phyloP scores from a whole-genome alignment of 2,797 vertebrate species.

The Urosaurus nigricauda region DNA sequence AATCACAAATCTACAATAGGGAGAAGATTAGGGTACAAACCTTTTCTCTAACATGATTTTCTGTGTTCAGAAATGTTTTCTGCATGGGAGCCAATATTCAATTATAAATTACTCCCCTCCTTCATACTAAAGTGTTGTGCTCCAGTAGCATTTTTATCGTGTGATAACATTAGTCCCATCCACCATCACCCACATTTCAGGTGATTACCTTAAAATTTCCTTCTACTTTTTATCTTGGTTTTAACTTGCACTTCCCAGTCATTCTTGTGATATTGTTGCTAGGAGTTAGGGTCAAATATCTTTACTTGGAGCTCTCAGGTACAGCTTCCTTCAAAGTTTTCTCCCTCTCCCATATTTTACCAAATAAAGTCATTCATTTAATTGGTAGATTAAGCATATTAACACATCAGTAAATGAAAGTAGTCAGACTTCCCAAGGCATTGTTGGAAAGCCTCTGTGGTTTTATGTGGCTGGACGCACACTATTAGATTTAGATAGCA shows the following conservation, averaged over 20 bases:
- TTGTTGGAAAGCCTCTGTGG: conserved; percentile 70
- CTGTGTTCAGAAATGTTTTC: background rate
- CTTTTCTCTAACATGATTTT: background rate
- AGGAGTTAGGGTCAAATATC: conserved; percentile 70
- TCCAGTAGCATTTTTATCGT: background rate
- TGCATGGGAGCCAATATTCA: too few relatives aligned
- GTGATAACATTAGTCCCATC: too few relatives aligned
- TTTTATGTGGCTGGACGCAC: conserved; percentile 74
- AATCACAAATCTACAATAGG: background rate
- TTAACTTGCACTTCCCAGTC: conserved; percentile 62
- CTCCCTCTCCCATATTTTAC: conserved; percentile 66
- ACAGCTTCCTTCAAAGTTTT: conserved; percentile 52
- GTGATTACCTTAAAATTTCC: too few relatives aligned
- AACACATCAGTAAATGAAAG: conserved; percentile 72
- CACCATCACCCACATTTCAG: conserved; percentile 61
- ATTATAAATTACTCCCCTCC: background rate
- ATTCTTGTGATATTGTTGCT: conserved; percentile 68
- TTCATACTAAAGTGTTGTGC: background rate
- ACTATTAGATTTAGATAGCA: conserved; percentile 70
- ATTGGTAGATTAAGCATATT: conserved; percentile 75
- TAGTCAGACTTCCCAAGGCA: conserved; percentile 73
- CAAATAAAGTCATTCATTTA: conserved; percentile 74
- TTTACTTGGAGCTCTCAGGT: conserved; percentile 64
- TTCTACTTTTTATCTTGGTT: conserved; percentile 27
- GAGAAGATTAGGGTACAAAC: background rate